Evolutionary conservation across 1,140 invertebrate genomes (phyloP), one percentile per base, ranked within the genome.

Genomic region (Episyrphus balteatus): DNA sequence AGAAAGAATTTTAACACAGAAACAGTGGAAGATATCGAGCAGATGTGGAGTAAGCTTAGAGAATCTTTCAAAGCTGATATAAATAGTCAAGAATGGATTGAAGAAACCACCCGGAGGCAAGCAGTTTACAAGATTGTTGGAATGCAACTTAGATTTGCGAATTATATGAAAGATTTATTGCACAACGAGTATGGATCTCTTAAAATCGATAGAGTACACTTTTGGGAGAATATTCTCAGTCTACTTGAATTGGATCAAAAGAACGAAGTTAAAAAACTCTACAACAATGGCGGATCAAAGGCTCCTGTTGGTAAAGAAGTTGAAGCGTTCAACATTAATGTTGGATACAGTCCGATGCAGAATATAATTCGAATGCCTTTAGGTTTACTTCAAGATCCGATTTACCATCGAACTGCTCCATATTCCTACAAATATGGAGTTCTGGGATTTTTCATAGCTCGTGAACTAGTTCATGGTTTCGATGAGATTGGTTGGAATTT

Each of bases 401-500:
- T 95, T 66, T 98, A 92, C 68, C 87, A 92, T 54, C 81, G 83
- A 18, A 76, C 79, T 45, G 92, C 89, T 69, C 90, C 92, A 0
- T 82, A 79, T 47, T 86, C 89, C 13, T 73, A 98, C 1, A 98
- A 98, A 68, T 98, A 86, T 62, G 92, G 93, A 1, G 87, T 88
- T 1, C 92, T 98, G 75, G 94, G 93, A 0, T 90, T 94, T 1
- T 86, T 93, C 0, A 86, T 95, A 82, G 92, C 91, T 9, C 89
- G 92, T 60, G 91, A 95, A 62, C 66, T 97, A 14, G 91, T 89
- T 0, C 89, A 93, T 66, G 91, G 88, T 3, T 96, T 97, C 70
- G 93, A 97, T 70, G 91, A 97, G 69, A 88, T 95, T 76, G 92
- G 90, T 72, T 95, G 95, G 3, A 98, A 98, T 64, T 68, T 96